phyloP scores from a whole-genome alignment of 2,888 invertebrate species.

The Unio pictorum region DNA sequence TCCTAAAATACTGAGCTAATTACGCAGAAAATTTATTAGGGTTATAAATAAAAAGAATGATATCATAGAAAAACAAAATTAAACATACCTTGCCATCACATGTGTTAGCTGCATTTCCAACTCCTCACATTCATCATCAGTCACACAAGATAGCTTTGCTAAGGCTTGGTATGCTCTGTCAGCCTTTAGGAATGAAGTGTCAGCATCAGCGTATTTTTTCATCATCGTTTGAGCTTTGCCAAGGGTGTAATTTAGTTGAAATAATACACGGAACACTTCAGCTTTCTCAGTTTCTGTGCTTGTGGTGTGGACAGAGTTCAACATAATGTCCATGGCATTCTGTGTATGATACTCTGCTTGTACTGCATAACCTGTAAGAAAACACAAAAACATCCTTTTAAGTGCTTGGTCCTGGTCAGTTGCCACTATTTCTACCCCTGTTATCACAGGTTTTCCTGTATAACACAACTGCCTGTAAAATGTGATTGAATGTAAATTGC shows the following conservation, averaged over 20 bases:
- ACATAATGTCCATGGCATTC: constrained; percentile 61
- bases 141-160: constrained; percentile 55
- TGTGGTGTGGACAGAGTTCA: constrained; percentile 53
- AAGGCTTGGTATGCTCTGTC: constrained; percentile 59
- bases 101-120: constrained; percentile 60
- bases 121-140: constrained; percentile 59
- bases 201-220: constrained; percentile 68
- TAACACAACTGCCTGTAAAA: too few relatives aligned
- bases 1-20: too few relatives aligned
- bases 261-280: constrained; percentile 56
- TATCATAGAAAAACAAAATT: background rate
- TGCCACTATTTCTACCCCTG: too few relatives aligned
- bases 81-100: constrained; percentile 57
- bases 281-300: constrained; percentile 57
- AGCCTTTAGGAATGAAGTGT: constrained; percentile 59
- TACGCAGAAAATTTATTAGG: too few relatives aligned
- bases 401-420: background rate
- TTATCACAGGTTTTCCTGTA: too few relatives aligned
- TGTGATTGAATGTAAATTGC: too few relatives aligned
- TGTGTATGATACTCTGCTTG: constrained; percentile 68
- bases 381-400: background rate
- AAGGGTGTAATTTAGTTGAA: constrained; percentile 59
- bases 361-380: constrained; percentile 52
- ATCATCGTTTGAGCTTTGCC: constrained; percentile 55
- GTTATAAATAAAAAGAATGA: background rate